A percentile compares a stretch with the other conserved stretches of the same genome.
Conservation (phyloP, 30 jellyfish, hydroid and myxozoan genomes). For the Cassiopea xamachana region DNA sequence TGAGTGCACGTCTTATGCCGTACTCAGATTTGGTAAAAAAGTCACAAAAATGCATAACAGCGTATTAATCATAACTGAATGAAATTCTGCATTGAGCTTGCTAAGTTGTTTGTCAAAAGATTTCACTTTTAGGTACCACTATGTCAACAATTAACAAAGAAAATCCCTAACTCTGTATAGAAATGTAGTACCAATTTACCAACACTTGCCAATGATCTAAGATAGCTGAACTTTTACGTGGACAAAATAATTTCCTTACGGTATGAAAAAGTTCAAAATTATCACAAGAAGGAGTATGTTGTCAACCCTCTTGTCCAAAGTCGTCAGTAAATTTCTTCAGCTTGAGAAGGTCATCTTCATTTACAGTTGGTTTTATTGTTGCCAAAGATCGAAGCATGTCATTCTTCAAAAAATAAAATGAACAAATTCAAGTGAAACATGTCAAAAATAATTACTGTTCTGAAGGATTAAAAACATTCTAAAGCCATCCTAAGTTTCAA, state of each 20-base stretch:
- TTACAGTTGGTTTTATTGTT: conserved; percentile 92
- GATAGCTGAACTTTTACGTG: neutral
- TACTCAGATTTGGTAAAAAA: too few species aligned
- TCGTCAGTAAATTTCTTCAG: conserved; percentile 89
- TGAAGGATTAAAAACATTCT: too few species aligned
- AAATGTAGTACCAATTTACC: too few species aligned
- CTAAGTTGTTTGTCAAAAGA: too few species aligned
- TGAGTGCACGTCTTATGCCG: too few species aligned
- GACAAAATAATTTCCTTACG: neutral
- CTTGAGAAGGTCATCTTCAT: conserved; percentile 91
- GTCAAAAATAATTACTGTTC: neutral
- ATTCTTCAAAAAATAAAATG: conserved; percentile 36
- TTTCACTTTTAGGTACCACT: too few species aligned
- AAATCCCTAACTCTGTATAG: too few species aligned
- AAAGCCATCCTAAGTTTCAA: neutral
- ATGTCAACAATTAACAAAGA: too few species aligned
- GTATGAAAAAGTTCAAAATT: neutral
- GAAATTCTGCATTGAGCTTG: too few species aligned
- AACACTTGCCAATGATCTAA: too few species aligned
- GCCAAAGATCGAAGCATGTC: conserved; percentile 84
- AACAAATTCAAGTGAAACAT: neutral
- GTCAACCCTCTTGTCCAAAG: conserved; percentile 98
- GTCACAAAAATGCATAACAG: too few species aligned
- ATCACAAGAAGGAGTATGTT: neutral
- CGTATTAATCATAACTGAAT: too few species aligned